Evolutionary conservation across 2,113 vertebrate genomes (phyloP).

Genomic region (Sylvia atricapilla): DNA sequence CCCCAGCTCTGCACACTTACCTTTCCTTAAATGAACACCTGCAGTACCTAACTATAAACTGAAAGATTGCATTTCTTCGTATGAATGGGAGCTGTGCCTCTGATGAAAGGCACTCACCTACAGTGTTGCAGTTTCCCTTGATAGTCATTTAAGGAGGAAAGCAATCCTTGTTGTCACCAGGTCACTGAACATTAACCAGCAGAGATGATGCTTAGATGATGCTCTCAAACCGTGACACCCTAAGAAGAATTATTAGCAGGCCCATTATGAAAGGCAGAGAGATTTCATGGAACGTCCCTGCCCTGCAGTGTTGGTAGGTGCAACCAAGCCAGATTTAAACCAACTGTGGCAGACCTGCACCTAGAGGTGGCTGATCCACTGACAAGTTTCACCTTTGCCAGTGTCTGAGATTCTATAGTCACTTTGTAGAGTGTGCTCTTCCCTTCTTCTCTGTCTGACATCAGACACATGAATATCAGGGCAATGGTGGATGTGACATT

Average conservation of each 20-base stretch:
- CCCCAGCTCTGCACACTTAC: fast-evolving
- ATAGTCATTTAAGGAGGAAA: background rate
- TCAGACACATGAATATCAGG: background rate
- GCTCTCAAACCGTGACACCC: background rate
- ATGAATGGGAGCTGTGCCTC: background rate
- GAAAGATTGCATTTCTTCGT: background rate
- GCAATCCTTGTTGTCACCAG: background rate
- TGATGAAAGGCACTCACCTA: background rate
- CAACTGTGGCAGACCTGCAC: background rate
- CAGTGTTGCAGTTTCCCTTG: background rate
- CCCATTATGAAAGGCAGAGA: background rate
- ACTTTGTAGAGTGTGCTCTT: background rate
- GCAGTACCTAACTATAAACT: background rate
- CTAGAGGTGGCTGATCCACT: background rate
- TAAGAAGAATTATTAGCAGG: background rate
- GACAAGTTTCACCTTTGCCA: background rate
- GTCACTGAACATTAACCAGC: background rate
- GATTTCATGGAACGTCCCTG: background rate
- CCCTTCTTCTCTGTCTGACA: background rate
- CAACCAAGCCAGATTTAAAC: background rate
- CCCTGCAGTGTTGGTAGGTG: background rate
- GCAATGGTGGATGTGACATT: background rate
- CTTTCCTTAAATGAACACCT: background rate
- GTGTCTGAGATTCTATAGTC: background rate
- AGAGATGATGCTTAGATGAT: background rate